These are phyloP conservation scores for Etheostoma nigrum DNA, from an alignment of 2,797 vertebrate genomes.

Conservation along the genomic window DNA sequence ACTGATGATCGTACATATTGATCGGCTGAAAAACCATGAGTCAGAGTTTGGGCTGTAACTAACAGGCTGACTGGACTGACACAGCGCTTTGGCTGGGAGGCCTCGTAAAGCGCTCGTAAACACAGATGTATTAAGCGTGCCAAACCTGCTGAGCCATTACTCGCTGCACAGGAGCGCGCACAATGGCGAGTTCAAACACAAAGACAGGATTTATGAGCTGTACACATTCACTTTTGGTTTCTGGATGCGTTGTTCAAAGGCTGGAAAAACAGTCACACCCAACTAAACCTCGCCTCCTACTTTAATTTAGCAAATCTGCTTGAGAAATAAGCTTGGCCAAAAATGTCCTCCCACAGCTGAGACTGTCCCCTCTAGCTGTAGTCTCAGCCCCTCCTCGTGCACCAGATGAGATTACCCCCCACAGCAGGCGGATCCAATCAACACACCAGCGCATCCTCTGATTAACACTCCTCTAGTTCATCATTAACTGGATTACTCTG, in stretches of 20 bases:
- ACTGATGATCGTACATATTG: conserved; percentile 72
- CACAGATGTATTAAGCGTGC: conserved; percentile 13
- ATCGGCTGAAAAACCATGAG: conserved; percentile 71
- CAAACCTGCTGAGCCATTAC: conserved; percentile 55
- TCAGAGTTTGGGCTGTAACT: conserved; percentile 61
- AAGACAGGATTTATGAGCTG: conserved; percentile 27
- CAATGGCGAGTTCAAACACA: conserved; percentile 29
- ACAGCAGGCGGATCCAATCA: conserved; percentile 75
- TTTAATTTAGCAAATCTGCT: conserved; percentile 37
- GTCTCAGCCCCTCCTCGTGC: conserved; percentile 36
- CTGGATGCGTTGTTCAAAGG: conserved; percentile 17
- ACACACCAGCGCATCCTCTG: conserved; percentile 69
- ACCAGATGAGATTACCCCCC: conserved; percentile 69
- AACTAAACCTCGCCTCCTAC: conserved; percentile 13
- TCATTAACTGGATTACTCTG: conserved; percentile 79
- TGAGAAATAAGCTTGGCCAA: conserved; percentile 38
- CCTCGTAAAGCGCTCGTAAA: conserved; percentile 16
- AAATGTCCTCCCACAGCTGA: conserved; percentile 32
- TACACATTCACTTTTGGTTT: conserved; percentile 35
- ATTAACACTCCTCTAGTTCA: conserved; percentile 75
- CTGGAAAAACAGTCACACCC: conserved; percentile 45
- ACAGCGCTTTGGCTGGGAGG: conserved; percentile 7
- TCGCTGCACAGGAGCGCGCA: conserved; percentile 16
- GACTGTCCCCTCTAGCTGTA: conserved; percentile 16
- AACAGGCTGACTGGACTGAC: conserved; percentile 53